Base-by-base conservation (phyloP, 1,140 invertebrate genomes). In the Drosophila repleta region DNA sequence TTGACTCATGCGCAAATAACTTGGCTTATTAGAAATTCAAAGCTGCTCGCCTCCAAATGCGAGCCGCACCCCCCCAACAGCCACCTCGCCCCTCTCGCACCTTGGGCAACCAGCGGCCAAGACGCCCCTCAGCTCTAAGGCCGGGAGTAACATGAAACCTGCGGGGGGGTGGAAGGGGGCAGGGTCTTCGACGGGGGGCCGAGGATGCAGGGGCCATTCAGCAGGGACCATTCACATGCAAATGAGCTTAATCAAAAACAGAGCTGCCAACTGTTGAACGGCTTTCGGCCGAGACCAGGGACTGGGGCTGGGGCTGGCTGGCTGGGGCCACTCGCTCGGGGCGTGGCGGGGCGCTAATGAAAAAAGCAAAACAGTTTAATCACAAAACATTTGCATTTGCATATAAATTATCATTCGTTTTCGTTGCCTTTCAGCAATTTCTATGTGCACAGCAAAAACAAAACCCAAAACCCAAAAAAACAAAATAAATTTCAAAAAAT, bases 231-330 rank as follows among this genome's bases (percentile, higher is more conserved):
- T 85, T 87, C 78, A 85, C 67, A 85, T 85, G 82, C 82, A 85
- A 85, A 85, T 85, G 82, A 85, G 82, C 82, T 87, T 87, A 87
- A 85, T 85, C 78, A 85, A 87, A 85, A 85, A 73, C 82, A 82
- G 82, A 85, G 78, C 81, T 87, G 52, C 56, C 70, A 73, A 73
- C 70, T 73, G 70, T 73, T 73, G 70, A 73, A 58, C 57, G 58
- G 64, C 64, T 72, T 67, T 64, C 60, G 8, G 67, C 52, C 57
- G 43, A 32, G 21, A 32, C 26, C 11, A 32, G 62, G 64, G 29
- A 8, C 29, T 7, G 29, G 4, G 29, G 7, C 29, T 29, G 29
- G 2, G 51, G 52, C n/a, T 24, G 37, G 17, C 6, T 3, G 43
- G 20, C 11, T 4, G 20, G 45, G 20, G 11, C 20, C 18, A 5